Evolutionary conservation across 1,140 invertebrate genomes (phyloP).

Genomic region (Cotesia chilonis): DNA sequence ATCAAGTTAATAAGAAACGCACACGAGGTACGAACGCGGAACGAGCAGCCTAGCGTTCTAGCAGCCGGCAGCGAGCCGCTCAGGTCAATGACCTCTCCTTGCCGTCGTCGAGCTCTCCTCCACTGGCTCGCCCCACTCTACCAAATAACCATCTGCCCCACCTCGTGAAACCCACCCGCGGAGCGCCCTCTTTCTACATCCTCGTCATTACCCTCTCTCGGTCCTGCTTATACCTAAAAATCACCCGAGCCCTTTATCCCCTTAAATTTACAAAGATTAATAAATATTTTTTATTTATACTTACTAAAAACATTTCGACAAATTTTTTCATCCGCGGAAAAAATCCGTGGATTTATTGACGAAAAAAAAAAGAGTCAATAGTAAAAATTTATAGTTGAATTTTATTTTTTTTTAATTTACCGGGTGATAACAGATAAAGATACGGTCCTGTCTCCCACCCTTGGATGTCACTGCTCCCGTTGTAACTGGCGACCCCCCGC

Average conservation of each 20-base stretch:
- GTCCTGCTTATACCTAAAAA: neutral
- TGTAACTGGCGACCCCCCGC: neutral
- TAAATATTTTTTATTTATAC: neutral
- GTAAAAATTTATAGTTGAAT: neutral
- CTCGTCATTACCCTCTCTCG: neutral
- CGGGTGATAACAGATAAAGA: neutral
- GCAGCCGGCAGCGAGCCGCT: slow-evolving; percentile 65
- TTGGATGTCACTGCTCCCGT: slow-evolving; percentile 3
- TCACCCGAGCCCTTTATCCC: neutral
- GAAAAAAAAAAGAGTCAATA: neutral
- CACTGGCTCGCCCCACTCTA: slow-evolving; percentile 44
- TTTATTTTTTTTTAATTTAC: neutral
- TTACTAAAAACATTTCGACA: no score
- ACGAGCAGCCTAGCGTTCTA: slow-evolving; percentile 56
- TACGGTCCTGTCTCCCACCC: slow-evolving; percentile 21
- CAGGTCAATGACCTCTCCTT: slow-evolving; percentile 64
- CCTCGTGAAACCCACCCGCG: slow-evolving; percentile 14
- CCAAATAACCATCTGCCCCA: slow-evolving; percentile 38
- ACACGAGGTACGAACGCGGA: slow-evolving; percentile 50
- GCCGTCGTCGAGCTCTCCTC: slow-evolving; percentile 57
- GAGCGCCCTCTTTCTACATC: slow-evolving; percentile 7
- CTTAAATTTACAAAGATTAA: neutral
- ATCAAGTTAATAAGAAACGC: slow-evolving; percentile 48
- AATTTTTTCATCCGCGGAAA: no score
- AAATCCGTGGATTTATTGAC: no score